A percentile compares a stretch with the other conserved stretches of the same genome.
These are phyloP conservation scores for Delphinapterus leucas DNA, from an alignment of 2,113 vertebrate genomes.

Conservation along the genomic window DNA sequence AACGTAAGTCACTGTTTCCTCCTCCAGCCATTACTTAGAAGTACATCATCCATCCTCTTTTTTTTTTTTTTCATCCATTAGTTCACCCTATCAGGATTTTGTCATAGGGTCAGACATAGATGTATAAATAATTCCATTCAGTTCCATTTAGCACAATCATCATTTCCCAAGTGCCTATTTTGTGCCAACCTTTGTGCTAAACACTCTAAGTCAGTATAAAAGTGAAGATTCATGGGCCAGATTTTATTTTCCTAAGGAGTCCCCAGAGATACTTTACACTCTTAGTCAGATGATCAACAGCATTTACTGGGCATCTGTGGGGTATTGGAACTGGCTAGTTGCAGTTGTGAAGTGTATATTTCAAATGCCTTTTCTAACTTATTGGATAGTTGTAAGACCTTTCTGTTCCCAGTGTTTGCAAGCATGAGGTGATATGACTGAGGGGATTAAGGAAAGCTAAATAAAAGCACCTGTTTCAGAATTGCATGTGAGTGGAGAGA, in stretches of 20 bases:
- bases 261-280: slow-evolving; percentile 57
- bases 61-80: not conserved
- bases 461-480: slow-evolving; percentile 30
- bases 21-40: not conserved
- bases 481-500: not conserved
- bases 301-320: slow-evolving; percentile 14
- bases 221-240: slow-evolving; percentile 4
- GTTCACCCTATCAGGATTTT: slow-evolving; percentile 31
- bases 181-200: slow-evolving; percentile 48
- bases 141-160: not conserved
- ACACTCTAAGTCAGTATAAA: slow-evolving; percentile 28
- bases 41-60: not conserved
- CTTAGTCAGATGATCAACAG: slow-evolving; percentile 38
- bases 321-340: not conserved
- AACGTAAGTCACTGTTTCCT: not conserved
- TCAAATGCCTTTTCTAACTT: slow-evolving; percentile 19
- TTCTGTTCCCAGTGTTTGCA: slow-evolving; percentile 32
- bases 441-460: not conserved
- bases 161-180: slow-evolving; percentile 35
- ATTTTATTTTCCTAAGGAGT: slow-evolving; percentile 55
- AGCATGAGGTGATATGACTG: not conserved
- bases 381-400: not conserved
- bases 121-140: slow-evolving; percentile 36
- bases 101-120: not conserved
- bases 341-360: not conserved